Base-by-base conservation (phyloP, 2,888 invertebrate genomes). In the Drosophila recens region DNA sequence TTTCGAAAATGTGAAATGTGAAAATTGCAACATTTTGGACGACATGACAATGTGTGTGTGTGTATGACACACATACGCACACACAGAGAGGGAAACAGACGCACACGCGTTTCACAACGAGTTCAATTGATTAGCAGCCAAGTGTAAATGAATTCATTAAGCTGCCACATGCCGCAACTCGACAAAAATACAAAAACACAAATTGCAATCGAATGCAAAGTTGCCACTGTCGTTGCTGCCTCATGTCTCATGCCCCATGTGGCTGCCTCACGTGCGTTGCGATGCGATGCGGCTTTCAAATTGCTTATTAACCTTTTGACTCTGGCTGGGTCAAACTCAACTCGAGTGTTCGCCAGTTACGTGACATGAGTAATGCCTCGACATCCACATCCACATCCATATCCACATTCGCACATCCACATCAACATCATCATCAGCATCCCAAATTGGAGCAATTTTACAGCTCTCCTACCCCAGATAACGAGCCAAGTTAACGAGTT, bases 71-170 rank as follows among this genome's bases (percentile, higher is more conserved):
- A 36, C 65, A 46, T 42, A 30, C 65, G 33, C 17, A 27, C 20
- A 51, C 43, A 63, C 13, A 57, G 13, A 56, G 27, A 45, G 52
- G 36, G 13, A 59, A 20, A 42, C 20, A 49, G 4, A 42, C 57
- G 57, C 57, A 48, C 10, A 54, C 42, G 51, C 33, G 52, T 49
- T 45, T 45, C 38, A 51, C 69, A 82, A 80, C 79, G 74, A 74
- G 89, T 84, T 82, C 85, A 87, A 84, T 86, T 89, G 85, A 89
- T 86, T 86, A 86, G 85, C 89, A 82, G 51, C 49, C 53, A 61
- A 61, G 84, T 84, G 85, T 82, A 73, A 87, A 89, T 86, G 85
- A 82, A 75, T 84, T 82, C 68, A 87, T 87, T 85, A 87, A 75
- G 68, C 68, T 40, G 40, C 10, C 54, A 40, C 30, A 57, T 40